Evolutionary conservation across 2,113 vertebrate species (phyloP).

Genomic region (Apteryx owenii): DNA sequence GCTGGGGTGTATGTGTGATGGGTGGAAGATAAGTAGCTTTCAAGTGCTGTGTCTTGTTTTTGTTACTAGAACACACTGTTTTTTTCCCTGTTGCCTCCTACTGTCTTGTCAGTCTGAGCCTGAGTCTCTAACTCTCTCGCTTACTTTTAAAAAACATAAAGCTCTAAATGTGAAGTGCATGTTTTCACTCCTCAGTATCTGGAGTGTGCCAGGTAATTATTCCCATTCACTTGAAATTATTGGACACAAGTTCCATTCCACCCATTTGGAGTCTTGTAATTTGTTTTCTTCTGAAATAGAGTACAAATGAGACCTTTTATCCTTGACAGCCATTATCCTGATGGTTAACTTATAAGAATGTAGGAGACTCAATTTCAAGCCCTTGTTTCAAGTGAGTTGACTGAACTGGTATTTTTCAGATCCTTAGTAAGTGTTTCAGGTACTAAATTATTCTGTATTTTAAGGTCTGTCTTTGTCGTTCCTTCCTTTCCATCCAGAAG

Average conservation of each 20-base stretch:
- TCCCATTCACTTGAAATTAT: neutral
- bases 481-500: neutral
- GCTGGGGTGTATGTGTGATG: rapidly evolving
- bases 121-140: neutral
- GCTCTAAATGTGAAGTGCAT: neutral
- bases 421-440: neutral
- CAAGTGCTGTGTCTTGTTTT: neutral
- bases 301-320: neutral
- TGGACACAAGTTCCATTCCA: neutral
- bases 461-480: neutral
- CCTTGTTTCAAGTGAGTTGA: neutral
- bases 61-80: neutral
- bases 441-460: neutral
- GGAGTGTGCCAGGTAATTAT: neutral
- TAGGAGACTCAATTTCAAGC: neutral
- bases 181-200: neutral
- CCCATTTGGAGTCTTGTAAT: neutral
- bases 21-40: neutral
- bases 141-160: neutral
- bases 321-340: neutral
- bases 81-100: neutral
- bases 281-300: neutral
- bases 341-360: neutral
- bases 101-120: neutral
- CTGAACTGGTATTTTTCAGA: neutral